Base-by-base conservation (phyloP, 2,797 vertebrate genomes). In the Thaleichthys pacificus region DNA sequence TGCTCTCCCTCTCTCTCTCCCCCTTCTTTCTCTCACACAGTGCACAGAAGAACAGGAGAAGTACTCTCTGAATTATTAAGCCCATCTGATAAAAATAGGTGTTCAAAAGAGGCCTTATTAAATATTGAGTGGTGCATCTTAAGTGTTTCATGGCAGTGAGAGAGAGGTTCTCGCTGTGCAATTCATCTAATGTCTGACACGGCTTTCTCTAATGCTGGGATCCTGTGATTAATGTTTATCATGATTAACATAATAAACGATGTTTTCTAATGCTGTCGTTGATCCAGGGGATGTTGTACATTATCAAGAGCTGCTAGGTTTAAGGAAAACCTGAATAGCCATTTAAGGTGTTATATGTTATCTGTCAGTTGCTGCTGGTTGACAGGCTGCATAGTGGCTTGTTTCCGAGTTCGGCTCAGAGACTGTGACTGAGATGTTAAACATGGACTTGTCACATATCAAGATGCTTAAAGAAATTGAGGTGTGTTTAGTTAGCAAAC, bases 61-160 rank as follows among this genome's bases (percentile, higher is more conserved):
- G 78, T 68, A 58, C 2, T 71, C 83, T 87, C 84, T 90, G 85
- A 91, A 91, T 91, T 91, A 93, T 90, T 92, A 85, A 92, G 84
- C 76, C 69, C 60, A 77, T 76, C 79, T 76, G 88, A 89, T 91
- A 91, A 91, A 92, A 92, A 92, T 91, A 91, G 89, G 77, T 73
- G 51, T 89, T 86, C 69, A 84, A 80, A 91, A 89, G 80, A 84
- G 51, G 76, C 71, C 51, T 56, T 72, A 88, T 91, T 84, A 91
- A 89, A 90, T 89, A 89, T 90, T 91, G 85, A 92, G 81, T 76
- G 80, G 61, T 63, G 49, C 86, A 84, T 87, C 87, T 88, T 82
- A 76, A 82, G 86, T 79, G 80, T 71, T 77, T 77, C 65, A 61
- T 19, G 75, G 72, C 72, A 76, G 80, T 84, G 82, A 73, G 73